A percentile compares a stretch with the other conserved stretches of the same genome.
phyloP scores from a whole-genome alignment of 92 coral and sea anemone species.

The Micromussa lordhowensis region DNA sequence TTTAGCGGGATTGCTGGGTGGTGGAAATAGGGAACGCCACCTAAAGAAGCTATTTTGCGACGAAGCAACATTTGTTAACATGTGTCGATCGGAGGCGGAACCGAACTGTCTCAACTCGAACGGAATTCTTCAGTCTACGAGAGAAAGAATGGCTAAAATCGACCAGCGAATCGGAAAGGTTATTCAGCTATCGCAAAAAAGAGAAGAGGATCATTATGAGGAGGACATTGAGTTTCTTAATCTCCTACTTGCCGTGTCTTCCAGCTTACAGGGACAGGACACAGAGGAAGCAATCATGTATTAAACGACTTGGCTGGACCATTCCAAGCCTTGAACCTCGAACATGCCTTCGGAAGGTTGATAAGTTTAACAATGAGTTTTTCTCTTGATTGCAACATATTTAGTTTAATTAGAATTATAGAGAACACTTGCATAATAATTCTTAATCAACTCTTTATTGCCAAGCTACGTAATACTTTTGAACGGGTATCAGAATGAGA shows the following conservation, averaged over 20 bases:
- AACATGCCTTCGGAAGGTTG: too few relatives aligned
- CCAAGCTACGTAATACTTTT: too few relatives aligned
- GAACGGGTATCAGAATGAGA: too few relatives aligned
- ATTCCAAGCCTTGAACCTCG: neutral
- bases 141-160: constrained; percentile 1
- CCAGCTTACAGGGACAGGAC: neutral
- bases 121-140: constrained; percentile 6
- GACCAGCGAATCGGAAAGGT: neutral
- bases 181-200: neutral
- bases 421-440: too few relatives aligned
- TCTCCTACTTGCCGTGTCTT: neutral
- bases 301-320: neutral
- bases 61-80: constrained; percentile 15
- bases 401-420: too few relatives aligned
- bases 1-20: neutral
- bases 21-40: too few relatives aligned
- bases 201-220: neutral
- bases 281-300: neutral
- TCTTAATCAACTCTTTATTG: too few relatives aligned
- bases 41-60: constrained; percentile 22
- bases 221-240: constrained; percentile 20
- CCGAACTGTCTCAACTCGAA: constrained; percentile 6
- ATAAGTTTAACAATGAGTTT: too few relatives aligned
- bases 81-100: constrained; percentile 38
- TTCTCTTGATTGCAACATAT: too few relatives aligned